Evolutionary conservation across 2,797 vertebrate species (phyloP).

Genomic region (Erethizon dorsatum): DNA sequence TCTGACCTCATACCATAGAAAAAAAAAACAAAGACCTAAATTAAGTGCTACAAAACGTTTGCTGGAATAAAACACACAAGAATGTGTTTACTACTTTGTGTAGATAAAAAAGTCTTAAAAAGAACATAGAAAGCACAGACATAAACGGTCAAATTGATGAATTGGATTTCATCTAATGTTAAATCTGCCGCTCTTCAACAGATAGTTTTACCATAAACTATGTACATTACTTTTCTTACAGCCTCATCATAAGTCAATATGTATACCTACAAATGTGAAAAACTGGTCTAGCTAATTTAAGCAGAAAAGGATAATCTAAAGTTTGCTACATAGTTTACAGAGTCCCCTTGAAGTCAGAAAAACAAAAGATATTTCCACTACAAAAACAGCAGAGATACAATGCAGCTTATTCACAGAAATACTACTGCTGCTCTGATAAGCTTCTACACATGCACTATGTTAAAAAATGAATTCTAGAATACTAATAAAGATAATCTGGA

Average conservation of each 20-base stretch:
- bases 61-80: not conserved
- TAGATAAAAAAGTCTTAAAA: not conserved
- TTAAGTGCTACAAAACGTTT: not conserved
- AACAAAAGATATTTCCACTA: not conserved
- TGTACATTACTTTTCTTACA: not conserved
- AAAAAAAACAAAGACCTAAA: not conserved
- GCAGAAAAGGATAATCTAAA: not conserved
- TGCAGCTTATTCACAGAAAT: not conserved
- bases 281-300: not conserved
- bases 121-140: not conserved
- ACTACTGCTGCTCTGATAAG: not conserved
- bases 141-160: not conserved
- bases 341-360: not conserved
- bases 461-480: not conserved
- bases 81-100: not conserved
- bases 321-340: not conserved
- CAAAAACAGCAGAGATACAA: not conserved
- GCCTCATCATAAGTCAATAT: not conserved
- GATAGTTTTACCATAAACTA: not conserved
- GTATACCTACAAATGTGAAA: not conserved
- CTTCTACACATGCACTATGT: not conserved
- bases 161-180: not conserved
- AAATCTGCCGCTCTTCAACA: not conserved
- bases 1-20: not conserved
- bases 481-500: not conserved